Percentiles rank a stretch among this genome's conserved stretches.
Evolutionary conservation across 2,797 vertebrate genomes (phyloP).

Genomic region (Hirundo rustica): DNA sequence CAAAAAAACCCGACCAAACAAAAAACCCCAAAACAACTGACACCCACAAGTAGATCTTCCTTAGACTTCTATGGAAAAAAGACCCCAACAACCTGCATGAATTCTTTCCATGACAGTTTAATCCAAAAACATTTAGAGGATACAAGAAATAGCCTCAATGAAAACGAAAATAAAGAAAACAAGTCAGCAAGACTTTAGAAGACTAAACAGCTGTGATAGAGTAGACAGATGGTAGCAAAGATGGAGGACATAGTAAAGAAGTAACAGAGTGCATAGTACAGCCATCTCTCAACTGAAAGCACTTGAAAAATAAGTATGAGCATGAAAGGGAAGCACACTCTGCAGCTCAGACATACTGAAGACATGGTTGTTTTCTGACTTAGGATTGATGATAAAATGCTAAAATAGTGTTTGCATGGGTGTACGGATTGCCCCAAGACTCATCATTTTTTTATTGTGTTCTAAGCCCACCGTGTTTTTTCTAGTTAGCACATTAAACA

Average conservation of each 20-base stretch:
- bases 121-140: background rate
- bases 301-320: background rate
- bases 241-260: background rate
- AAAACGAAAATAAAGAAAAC: background rate
- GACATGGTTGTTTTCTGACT: background rate
- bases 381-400: background rate
- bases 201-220: background rate
- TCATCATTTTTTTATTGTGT: background rate
- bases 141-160: background rate
- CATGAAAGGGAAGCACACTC: background rate
- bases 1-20: too few relatives aligned
- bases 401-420: background rate
- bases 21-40: background rate
- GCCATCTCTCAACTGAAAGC: background rate
- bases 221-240: background rate
- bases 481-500: background rate
- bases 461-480: background rate
- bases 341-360: background rate
- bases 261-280: background rate
- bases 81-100: background rate
- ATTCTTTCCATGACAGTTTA: background rate
- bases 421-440: background rate
- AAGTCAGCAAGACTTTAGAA: background rate
- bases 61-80: background rate
- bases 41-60: background rate